Evolutionary conservation across 2,113 vertebrate species (phyloP).

Genomic region (Typhlomys cinereus): DNA sequence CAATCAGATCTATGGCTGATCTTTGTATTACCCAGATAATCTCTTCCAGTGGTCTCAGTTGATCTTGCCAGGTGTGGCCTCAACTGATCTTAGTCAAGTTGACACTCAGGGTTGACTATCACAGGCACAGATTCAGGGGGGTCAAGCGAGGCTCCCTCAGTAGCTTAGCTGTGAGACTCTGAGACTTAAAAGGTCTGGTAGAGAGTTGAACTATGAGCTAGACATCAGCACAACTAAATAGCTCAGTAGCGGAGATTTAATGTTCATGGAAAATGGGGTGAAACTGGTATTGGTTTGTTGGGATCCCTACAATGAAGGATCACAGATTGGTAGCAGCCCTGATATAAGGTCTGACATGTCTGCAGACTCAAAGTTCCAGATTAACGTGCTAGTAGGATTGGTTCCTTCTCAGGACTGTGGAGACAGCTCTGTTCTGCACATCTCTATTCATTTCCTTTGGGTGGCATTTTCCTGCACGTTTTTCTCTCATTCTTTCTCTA

Average conservation of each 20-base stretch:
- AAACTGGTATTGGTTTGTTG: neutral
- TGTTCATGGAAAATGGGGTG: neutral
- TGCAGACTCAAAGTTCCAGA: neutral
- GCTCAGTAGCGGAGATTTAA: neutral
- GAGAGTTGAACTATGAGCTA: neutral
- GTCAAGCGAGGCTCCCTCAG: neutral
- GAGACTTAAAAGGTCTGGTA: neutral
- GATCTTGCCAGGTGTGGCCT: no score
- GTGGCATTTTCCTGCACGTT: no score
- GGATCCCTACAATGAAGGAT: accelerated
- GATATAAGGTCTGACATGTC: neutral
- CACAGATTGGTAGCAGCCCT: neutral
- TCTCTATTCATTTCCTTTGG: no score
- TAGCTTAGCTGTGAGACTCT: neutral
- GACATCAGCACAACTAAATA: neutral
- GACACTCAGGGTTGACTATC: no score
- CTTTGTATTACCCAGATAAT: no score
- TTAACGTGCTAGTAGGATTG: neutral
- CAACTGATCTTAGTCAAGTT: no score
- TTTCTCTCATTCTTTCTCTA: no score
- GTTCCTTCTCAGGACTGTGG: neutral
- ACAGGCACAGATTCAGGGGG: neutral
- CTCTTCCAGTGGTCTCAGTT: no score
- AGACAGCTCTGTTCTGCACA: no score
- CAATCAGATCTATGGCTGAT: no score